Conservation (phyloP, 2,797 vertebrate species). For the Danio kyathit region DNA sequence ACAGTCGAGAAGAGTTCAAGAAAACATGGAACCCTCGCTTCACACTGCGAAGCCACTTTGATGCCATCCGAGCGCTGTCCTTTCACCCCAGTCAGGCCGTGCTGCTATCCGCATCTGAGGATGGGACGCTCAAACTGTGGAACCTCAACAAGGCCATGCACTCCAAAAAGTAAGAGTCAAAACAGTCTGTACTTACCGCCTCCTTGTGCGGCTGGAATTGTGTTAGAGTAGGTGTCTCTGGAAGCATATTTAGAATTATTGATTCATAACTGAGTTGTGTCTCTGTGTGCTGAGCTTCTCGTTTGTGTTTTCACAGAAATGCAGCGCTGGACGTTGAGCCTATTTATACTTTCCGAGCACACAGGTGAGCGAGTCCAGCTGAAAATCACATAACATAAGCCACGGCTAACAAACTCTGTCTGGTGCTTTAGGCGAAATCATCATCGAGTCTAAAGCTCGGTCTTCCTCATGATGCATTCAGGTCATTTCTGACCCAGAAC, state of each 20-base stretch:
- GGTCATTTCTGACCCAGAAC: too few relatives aligned
- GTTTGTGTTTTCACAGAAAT: constrained; percentile 74
- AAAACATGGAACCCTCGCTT: constrained; percentile 94
- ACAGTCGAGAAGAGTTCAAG: constrained; percentile 88
- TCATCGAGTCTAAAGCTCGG: too few relatives aligned
- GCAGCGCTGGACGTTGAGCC: constrained; percentile 90
- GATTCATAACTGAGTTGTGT: background rate
- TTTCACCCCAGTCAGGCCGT: constrained; percentile 89
- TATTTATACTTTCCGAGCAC: constrained; percentile 91
- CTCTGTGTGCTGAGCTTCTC: background rate
- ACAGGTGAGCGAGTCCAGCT: constrained; percentile 78
- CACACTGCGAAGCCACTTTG: constrained; percentile 91
- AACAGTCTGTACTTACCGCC: background rate
- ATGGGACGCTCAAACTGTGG: constrained; percentile 92
- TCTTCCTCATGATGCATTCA: too few relatives aligned
- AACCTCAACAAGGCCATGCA: constrained; percentile 91
- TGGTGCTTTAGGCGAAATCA: too few relatives aligned
- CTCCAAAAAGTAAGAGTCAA: constrained; percentile 85
- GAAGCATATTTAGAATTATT: background rate
- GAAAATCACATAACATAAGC: background rate
- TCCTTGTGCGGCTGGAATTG: background rate
- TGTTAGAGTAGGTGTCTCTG: background rate
- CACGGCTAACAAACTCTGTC: background rate
- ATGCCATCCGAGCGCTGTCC: constrained; percentile 87
- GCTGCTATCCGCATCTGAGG: constrained; percentile 88